A percentile compares a stretch with the other conserved stretches of the same genome.
These are phyloP conservation scores for Caiman crocodilus DNA, from an alignment of 2,797 vertebrate species.

Conservation along the genomic window DNA sequence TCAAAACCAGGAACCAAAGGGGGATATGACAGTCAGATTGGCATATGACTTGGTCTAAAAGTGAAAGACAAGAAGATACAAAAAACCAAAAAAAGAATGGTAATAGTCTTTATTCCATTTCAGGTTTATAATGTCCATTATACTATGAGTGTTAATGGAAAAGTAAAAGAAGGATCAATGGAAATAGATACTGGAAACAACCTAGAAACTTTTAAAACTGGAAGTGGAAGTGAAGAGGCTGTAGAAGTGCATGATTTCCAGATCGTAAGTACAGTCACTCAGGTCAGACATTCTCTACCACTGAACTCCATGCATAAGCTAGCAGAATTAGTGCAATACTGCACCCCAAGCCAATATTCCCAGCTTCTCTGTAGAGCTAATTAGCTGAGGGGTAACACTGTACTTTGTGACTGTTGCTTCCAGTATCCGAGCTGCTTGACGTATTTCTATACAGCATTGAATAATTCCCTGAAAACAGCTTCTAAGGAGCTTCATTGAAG, in stretches of 20 bases:
- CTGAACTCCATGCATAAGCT: neutral
- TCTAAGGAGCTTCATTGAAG: neutral
- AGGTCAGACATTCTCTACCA: neutral
- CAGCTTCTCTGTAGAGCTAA: neutral
- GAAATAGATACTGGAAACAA: slow-evolving; percentile 95
- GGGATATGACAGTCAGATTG: neutral
- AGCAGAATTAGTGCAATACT: too few species aligned
- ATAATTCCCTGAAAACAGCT: neutral
- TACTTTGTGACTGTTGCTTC: neutral
- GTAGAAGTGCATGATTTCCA: slow-evolving; percentile 95
- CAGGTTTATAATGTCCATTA: slow-evolving; percentile 95
- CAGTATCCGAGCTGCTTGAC: neutral
- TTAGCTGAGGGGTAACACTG: rapidly evolving
- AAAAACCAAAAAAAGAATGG: neutral
- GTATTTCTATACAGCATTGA: neutral
- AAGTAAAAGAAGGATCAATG: slow-evolving; percentile 91
- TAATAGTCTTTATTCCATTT: slow-evolving; percentile 53
- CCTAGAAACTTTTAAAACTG: slow-evolving; percentile 91
- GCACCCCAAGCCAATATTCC: neutral
- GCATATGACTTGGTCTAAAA: neutral
- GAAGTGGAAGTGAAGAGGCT: slow-evolving; percentile 87
- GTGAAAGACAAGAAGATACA: neutral
- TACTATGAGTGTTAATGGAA: slow-evolving; percentile 93
- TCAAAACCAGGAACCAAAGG: neutral
- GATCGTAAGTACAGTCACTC: slow-evolving; percentile 86